Percentiles rank a stretch among this genome's conserved stretches.
Evolutionary conservation across 1,140 invertebrate genomes (phyloP).

Genomic region (Penaeus japonicus): DNA sequence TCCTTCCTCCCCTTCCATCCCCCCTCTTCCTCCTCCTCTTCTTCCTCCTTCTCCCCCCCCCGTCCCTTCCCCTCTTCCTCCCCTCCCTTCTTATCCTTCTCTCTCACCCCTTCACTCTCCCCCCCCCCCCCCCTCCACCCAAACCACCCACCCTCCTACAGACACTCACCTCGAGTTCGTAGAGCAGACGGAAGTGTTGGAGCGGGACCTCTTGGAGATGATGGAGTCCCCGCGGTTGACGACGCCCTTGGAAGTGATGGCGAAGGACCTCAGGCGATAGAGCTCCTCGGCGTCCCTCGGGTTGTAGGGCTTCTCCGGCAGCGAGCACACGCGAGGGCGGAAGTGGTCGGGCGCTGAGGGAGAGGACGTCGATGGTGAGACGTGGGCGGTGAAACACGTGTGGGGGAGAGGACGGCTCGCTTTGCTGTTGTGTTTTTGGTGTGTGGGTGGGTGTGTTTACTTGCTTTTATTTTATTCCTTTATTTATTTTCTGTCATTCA

Average conservation of each 20-base stretch:
- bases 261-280: conserved; percentile 85
- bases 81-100: background rate
- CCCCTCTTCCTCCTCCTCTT: no score
- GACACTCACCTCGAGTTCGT: conserved; percentile 75
- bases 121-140: background rate
- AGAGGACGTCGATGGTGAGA: no score
- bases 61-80: background rate
- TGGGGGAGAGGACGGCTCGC: no score
- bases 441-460: no score
- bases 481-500: no score
- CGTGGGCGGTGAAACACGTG: no score
- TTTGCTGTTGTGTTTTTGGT: no score
- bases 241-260: conserved; percentile 87
- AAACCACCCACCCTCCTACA: background rate
- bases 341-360: conserved; percentile 79
- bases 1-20: no score
- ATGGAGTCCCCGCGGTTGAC: conserved; percentile 90
- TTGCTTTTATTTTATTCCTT: no score
- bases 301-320: conserved; percentile 84
- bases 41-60: no score
- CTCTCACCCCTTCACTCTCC: background rate
- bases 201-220: conserved; percentile 75
- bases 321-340: conserved; percentile 80
- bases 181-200: conserved; percentile 44
- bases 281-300: conserved; percentile 79